Percentiles rank a stretch among this genome's conserved stretches.
These are phyloP conservation scores for Rhinoptilus africanus DNA, from an alignment of 2,113 vertebrate species.

Conservation along the genomic window DNA sequence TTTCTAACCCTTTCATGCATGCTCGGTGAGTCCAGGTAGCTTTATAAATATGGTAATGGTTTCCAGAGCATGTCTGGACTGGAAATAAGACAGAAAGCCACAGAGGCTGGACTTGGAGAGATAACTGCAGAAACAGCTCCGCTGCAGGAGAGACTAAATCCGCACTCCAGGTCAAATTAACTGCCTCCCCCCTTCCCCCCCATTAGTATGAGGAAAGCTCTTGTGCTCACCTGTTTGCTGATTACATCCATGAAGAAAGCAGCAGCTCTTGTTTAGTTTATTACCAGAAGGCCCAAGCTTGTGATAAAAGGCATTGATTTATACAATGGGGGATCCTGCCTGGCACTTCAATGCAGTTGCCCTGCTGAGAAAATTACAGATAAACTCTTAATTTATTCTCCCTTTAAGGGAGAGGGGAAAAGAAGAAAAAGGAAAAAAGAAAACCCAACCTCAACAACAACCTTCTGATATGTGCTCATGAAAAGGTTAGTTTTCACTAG, in stretches of 20 bases:
- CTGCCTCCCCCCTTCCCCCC: not conserved
- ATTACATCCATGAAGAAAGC: conserved; percentile 63
- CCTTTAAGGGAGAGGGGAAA: not conserved
- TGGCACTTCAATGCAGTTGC: conserved; percentile 55
- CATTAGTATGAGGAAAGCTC: conserved; percentile 47
- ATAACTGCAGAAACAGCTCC: conserved; percentile 64
- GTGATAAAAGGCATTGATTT: conserved; percentile 72
- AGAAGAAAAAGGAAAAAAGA: not conserved
- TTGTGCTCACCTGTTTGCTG: conserved; percentile 67
- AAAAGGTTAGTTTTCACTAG: not conserved
- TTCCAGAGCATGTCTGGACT: conserved; percentile 68
- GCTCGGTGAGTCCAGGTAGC: conserved; percentile 66
- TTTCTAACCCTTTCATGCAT: conserved; percentile 72
- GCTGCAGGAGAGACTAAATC: conserved; percentile 46
- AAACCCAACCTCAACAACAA: not conserved
- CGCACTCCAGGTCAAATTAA: conserved; percentile 69
- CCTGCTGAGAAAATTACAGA: conserved; percentile 70
- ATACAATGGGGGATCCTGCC: conserved; percentile 69
- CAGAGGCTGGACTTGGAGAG: conserved; percentile 45
- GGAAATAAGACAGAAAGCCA: conserved; percentile 65
- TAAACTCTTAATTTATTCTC: conserved; percentile 68
- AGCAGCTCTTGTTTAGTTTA: conserved; percentile 70
- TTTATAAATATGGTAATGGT: conserved; percentile 80
- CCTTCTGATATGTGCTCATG: not conserved
- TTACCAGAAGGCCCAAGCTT: conserved; percentile 67